A percentile compares a stretch with the other conserved stretches of the same genome.
Conservation (phyloP, 2,113 vertebrate species). For the Coptodon bakossiorum region DNA sequence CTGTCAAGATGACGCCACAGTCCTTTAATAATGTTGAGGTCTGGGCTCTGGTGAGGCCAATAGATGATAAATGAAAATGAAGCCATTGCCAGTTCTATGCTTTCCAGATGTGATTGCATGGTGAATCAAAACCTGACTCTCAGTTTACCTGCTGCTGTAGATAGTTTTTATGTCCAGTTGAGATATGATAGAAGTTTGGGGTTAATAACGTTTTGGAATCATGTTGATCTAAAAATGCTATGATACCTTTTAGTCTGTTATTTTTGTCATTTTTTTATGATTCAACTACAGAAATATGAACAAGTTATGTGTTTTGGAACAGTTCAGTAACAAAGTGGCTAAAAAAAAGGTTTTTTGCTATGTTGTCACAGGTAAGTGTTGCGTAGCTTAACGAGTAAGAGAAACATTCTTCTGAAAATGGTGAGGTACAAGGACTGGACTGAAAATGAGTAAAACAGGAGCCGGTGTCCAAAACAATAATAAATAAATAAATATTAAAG, state of each 20-base stretch:
- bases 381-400: background rate
- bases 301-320: background rate
- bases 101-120: background rate
- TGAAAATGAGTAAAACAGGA: background rate
- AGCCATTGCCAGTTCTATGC: background rate
- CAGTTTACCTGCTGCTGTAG: background rate
- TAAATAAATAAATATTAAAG: background rate
- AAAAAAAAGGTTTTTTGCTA: accelerated
- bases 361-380: background rate
- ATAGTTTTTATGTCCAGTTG: background rate
- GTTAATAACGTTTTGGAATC: background rate
- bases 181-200: background rate
- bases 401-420: background rate
- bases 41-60: background rate
- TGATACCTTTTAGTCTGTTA: background rate
- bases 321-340: background rate
- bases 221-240: background rate
- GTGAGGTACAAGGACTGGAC: background rate
- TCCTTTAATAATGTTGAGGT: background rate
- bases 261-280: background rate
- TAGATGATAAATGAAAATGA: background rate
- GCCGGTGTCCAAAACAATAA: background rate
- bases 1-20: background rate
- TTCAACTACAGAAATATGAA: background rate
- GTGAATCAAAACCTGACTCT: background rate